Conservation (phyloP, 2,113 vertebrate species). For the Callionymus lyra region DNA sequence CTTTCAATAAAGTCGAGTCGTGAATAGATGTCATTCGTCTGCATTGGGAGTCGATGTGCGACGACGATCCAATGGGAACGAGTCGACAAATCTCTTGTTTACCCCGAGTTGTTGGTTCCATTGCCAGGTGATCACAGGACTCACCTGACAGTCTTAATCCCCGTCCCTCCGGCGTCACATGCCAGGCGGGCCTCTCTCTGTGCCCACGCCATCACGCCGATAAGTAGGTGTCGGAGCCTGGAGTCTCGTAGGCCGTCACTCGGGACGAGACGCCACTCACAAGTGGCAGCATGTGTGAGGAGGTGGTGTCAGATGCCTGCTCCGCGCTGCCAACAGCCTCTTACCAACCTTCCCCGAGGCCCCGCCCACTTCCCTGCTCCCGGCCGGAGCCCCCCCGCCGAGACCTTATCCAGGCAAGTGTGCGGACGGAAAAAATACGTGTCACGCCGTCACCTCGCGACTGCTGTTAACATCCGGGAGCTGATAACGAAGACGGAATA, state of each 20-base stretch:
- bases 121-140: constrained; percentile 31
- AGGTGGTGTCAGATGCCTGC: constrained; percentile 68
- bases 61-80: no score
- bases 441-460: constrained; percentile 49
- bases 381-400: constrained; percentile 23
- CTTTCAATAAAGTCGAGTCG: no score
- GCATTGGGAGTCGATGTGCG: no score
- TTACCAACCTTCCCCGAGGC: constrained; percentile 43
- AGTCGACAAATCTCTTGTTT: background rate
- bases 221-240: constrained; percentile 84
- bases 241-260: constrained; percentile 74
- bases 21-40: no score
- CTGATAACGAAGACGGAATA: constrained; percentile 46
- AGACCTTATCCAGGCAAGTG: constrained; percentile 45
- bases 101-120: constrained; percentile 10
- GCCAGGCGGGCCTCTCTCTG: constrained; percentile 60
- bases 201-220: constrained; percentile 57
- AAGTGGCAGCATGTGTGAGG: constrained; percentile 59
- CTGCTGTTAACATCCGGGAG: constrained; percentile 50
- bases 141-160: constrained; percentile 39
- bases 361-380: constrained; percentile 48
- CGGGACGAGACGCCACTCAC: constrained; percentile 62
- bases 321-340: constrained; percentile 40
- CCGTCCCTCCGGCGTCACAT: constrained; percentile 57
- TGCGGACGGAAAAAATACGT: constrained; percentile 54